A percentile compares a stretch with the other conserved stretches of the same genome.
These are phyloP conservation scores for Spilogale gracilis DNA, from an alignment of 2,113 vertebrate genomes.

Conservation along the genomic window DNA sequence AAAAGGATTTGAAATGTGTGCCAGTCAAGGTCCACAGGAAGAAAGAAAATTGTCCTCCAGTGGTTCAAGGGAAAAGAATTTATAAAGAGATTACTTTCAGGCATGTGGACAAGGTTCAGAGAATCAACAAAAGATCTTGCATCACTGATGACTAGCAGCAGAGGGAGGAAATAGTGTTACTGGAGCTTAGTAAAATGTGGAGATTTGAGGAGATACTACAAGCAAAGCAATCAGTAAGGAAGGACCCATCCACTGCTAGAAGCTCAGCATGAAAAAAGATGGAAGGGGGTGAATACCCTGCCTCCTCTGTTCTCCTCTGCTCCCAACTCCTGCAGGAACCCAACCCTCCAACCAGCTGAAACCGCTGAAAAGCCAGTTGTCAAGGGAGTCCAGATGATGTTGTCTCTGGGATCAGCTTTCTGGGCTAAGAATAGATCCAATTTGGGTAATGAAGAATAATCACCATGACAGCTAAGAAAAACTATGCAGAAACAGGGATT, in stretches of 20 bases:
- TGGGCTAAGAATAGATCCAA: not conserved
- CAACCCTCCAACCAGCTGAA: not conserved
- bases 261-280: not conserved
- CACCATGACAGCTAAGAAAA: not conserved
- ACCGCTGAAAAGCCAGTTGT: not conserved
- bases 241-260: not conserved
- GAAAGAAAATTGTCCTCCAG: not conserved
- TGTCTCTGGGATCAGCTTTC: not conserved
- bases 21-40: not conserved
- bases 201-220: not conserved
- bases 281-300: accelerated
- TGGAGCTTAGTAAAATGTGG: not conserved
- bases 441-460: not conserved
- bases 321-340: too few relatives aligned
- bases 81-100: not conserved
- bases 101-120: not conserved
- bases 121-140: not conserved
- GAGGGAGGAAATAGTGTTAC: not conserved
- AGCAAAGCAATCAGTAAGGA: not conserved
- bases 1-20: not conserved
- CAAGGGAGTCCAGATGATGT: not conserved
- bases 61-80: not conserved
- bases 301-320: not conserved
- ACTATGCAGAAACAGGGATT: not conserved
- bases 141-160: not conserved